Evolutionary conservation across 2,888 invertebrate genomes (phyloP).

Genomic region (Aradus depressus): DNA sequence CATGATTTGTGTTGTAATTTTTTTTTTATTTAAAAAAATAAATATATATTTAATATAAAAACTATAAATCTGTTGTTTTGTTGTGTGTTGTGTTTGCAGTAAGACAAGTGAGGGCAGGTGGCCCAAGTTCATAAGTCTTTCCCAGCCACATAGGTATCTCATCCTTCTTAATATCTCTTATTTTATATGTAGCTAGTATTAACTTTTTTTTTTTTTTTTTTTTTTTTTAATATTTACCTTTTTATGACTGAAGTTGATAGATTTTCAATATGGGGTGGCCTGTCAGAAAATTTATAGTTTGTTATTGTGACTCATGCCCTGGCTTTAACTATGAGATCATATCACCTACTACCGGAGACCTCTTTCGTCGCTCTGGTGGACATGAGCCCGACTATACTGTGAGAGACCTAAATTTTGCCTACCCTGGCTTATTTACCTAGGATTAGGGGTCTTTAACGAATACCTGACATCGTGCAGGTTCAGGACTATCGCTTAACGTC

Average conservation of each 20-base stretch:
- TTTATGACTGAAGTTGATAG: background rate
- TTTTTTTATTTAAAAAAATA: background rate
- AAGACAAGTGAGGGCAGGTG: conserved; percentile 83
- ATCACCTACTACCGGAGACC: too few relatives aligned
- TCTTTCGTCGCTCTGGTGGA: too few relatives aligned
- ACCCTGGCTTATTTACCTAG: too few relatives aligned
- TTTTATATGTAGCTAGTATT: background rate
- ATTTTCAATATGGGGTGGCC: too few relatives aligned
- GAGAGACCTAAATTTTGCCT: too few relatives aligned
- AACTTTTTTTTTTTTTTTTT: conserved; percentile 12
- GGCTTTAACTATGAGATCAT: too few relatives aligned
- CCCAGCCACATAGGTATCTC: conserved; percentile 27
- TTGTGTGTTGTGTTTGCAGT: conserved; percentile 50
- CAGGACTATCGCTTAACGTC: too few relatives aligned
- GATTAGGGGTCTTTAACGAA: too few relatives aligned
- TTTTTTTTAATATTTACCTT: conserved; percentile 1
- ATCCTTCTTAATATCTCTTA: conserved; percentile 12
- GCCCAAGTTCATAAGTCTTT: conserved; percentile 57
- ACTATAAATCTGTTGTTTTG: conserved; percentile 3
- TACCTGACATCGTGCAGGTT: too few relatives aligned
- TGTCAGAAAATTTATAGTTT: too few relatives aligned
- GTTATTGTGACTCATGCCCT: too few relatives aligned
- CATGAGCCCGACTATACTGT: too few relatives aligned
- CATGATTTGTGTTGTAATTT: background rate
- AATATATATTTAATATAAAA: background rate